Evolutionary conservation across 2,113 vertebrate genomes (phyloP), one percentile per base, ranked within the genome.

Genomic region (Damaliscus lunatus): DNA sequence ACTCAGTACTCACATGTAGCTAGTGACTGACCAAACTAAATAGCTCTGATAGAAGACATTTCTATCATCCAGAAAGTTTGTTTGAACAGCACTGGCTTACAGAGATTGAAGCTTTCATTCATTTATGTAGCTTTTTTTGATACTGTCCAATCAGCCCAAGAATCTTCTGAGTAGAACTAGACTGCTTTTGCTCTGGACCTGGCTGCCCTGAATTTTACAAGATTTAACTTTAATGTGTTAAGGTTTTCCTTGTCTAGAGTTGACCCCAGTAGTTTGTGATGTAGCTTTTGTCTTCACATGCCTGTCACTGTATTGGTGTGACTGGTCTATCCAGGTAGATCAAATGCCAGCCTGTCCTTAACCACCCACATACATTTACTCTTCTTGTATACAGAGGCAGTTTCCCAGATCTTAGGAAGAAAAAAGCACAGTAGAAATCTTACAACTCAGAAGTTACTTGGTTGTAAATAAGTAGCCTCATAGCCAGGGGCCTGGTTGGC

Each of bases 171-270:
- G 55, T 91, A 97, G 50, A 96, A 27, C 43, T 84, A 87, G 46
- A 71, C 29, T 94, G 92, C 94, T 95, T 53, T 85, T 89, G 27
- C 81, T 96, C 78, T 19, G 62, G 43, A 11, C 67, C 40, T 90
- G 13, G 23, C 77, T 94, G 36, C 52, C 46, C 64, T 46, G 23
- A 93, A 91, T 88, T 97, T 90, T 96, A 85, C 8, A 92, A 15
- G 67, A 67, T 71, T 71, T 50, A 57, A 57, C 83, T 97, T 78
- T 67, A 46, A 91, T 81, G 40, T 93, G n/a, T 62, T 94, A 46
- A 48, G 92, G 6, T 96, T 94, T 94, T 88, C 83, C 55, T 95
- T 93, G 86, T 89, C 55, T 88, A 82, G 95, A 92, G 17, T 80
- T 90, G 10, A 36, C 27, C 40, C 55, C n/a, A 52, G 50, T 93